Conservation (phyloP, 2,797 vertebrate genomes). For the Catostomus latipinnis region DNA sequence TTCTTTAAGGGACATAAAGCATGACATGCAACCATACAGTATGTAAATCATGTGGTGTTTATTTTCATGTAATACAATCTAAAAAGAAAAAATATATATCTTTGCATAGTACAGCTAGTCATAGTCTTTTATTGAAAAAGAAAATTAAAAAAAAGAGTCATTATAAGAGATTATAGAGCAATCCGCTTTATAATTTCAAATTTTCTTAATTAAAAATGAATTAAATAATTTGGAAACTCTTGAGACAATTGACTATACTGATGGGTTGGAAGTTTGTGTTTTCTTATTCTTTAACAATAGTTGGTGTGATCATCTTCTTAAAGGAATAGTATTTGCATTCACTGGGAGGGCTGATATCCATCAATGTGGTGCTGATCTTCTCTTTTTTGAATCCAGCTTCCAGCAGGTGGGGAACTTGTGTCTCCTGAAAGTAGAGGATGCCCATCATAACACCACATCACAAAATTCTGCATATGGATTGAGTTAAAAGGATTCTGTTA, state of each 20-base stretch:
- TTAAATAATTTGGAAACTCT: not conserved
- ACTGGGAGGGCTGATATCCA: slow-evolving; percentile 86
- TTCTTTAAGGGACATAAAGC: not conserved
- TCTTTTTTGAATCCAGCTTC: slow-evolving; percentile 90
- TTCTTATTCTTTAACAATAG: slow-evolving; percentile 76
- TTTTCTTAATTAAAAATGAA: not conserved
- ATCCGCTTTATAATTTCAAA: too few relatives aligned
- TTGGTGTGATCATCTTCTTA: slow-evolving; percentile 91
- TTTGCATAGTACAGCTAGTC: not conserved
- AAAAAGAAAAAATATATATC: not conserved
- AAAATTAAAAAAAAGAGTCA: not conserved
- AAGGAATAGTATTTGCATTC: slow-evolving; percentile 96
- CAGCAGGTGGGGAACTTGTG: slow-evolving; percentile 85
- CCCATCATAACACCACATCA: not conserved
- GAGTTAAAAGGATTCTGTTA: too few relatives aligned
- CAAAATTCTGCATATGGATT: too few relatives aligned
- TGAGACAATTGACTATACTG: not conserved
- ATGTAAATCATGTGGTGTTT: slow-evolving; percentile 8
- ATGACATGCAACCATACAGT: not conserved
- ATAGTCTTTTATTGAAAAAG: not conserved
- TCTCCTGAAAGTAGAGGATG: slow-evolving; percentile 80
- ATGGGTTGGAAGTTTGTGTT: not conserved
- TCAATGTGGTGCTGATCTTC: slow-evolving; percentile 84
- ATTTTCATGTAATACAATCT: slow-evolving; percentile 10
- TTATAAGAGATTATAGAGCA: too few relatives aligned